Conservation (phyloP, 2,113 vertebrate species). For the Eleginops maclovinus region DNA sequence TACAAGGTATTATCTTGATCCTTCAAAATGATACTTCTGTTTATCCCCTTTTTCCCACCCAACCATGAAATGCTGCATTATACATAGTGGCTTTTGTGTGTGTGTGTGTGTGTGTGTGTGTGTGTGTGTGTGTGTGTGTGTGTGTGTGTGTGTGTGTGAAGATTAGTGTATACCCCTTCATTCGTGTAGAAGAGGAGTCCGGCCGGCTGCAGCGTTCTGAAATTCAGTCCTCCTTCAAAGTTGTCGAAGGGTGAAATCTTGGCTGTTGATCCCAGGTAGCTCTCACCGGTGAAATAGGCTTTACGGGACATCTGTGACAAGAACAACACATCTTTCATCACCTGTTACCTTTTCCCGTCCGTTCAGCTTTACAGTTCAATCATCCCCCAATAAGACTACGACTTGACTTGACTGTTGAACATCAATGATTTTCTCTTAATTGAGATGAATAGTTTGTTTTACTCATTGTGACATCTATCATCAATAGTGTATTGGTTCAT, state of each 20-base stretch:
- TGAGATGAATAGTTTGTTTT: not conserved
- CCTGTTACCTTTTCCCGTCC: not conserved
- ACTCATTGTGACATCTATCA: not conserved
- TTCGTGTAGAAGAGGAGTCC: slow-evolving; percentile 91
- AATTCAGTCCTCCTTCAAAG: slow-evolving; percentile 96
- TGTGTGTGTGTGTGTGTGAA: too few species aligned
- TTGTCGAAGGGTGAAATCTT: slow-evolving; percentile 88
- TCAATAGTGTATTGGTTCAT: not conserved
- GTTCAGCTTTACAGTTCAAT: not conserved
- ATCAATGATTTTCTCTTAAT: not conserved
- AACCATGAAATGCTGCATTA: not conserved
- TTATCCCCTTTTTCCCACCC: not conserved
- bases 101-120: too few species aligned
- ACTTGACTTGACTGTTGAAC: not conserved
- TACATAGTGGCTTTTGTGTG: not conserved
- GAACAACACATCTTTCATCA: slow-evolving; percentile 16
- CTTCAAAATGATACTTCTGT: not conserved
- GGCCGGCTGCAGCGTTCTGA: slow-evolving; percentile 89
- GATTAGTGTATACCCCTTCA: slow-evolving; percentile 84
- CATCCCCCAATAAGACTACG: not conserved
- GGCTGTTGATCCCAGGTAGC: slow-evolving; percentile 91
- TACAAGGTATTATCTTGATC: not conserved
- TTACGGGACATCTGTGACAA: slow-evolving; percentile 90
- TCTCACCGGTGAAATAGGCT: slow-evolving; percentile 93
- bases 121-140: too few species aligned